These are phyloP conservation scores for Epinotia bilunana DNA, from an alignment of 2,888 invertebrate genomes.

Conservation along the genomic window DNA sequence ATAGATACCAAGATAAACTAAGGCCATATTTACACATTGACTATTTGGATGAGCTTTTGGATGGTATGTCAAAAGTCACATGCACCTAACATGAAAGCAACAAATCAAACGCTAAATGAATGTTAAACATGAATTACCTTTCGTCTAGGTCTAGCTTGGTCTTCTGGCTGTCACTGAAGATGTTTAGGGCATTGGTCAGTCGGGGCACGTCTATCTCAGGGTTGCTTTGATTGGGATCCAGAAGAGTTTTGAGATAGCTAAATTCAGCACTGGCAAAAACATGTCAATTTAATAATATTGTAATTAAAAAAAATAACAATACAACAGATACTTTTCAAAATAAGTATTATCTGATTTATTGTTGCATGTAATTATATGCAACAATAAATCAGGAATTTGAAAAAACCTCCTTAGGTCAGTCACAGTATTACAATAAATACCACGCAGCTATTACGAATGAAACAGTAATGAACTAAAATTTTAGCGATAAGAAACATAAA, in stretches of 20 bases:
- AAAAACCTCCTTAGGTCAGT: neutral
- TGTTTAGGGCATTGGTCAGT: slow-evolving; percentile 68
- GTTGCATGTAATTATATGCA: neutral
- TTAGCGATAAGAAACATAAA: neutral
- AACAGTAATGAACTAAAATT: neutral
- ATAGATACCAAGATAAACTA: neutral
- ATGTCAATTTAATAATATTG: neutral
- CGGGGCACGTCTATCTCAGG: slow-evolving; percentile 72
- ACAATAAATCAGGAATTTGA: neutral
- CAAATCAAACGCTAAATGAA: neutral
- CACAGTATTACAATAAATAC: neutral
- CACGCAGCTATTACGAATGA: neutral
- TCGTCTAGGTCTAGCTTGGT: slow-evolving; percentile 75
- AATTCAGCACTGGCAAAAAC: slow-evolving; percentile 66
- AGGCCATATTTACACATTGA: too few species aligned
- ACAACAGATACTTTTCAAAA: neutral
- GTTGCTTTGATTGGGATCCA: slow-evolving; percentile 74
- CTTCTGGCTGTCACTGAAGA: slow-evolving; percentile 74
- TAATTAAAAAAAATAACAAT: neutral
- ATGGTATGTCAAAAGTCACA: neutral
- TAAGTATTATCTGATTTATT: too few species aligned
- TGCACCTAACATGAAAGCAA: neutral
- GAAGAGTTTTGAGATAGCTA: slow-evolving; percentile 67
- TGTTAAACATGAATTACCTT: slow-evolving; percentile 59
- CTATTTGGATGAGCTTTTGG: too few species aligned